Evolutionary conservation across 1,140 invertebrate species (phyloP).

Genomic region (Ruditapes philippinarum): DNA sequence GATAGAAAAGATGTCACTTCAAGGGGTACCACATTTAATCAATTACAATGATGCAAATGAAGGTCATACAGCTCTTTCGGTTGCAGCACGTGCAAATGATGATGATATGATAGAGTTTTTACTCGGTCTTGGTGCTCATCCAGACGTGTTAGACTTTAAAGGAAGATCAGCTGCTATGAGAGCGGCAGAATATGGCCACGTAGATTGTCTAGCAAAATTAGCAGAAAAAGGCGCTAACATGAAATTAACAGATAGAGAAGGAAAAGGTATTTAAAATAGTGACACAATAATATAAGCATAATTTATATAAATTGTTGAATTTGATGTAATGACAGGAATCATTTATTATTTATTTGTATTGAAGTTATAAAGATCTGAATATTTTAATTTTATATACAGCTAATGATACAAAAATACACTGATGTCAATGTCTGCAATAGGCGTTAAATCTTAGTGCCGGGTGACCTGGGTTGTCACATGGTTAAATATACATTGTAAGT

Average conservation of each 20-base stretch:
- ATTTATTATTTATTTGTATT: too few relatives aligned
- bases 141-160: constrained; percentile 86
- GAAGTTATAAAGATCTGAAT: too few relatives aligned
- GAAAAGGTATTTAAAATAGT: constrained; percentile 87
- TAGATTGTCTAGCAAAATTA: constrained; percentile 85
- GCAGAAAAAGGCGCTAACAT: constrained; percentile 84
- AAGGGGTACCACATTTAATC: constrained; percentile 86
- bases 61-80: constrained; percentile 84
- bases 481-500: too few relatives aligned
- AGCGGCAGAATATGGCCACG: constrained; percentile 86
- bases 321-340: too few relatives aligned
- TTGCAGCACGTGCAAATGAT: constrained; percentile 84
- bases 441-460: too few relatives aligned
- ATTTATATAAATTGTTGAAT: too few relatives aligned
- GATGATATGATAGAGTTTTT: constrained; percentile 86
- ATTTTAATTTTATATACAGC: too few relatives aligned
- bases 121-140: constrained; percentile 85
- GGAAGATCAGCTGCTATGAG: constrained; percentile 85
- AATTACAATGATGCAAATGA: constrained; percentile 86
- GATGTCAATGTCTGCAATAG: too few relatives aligned
- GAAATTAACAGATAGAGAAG: constrained; percentile 85
- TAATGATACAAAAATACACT: too few relatives aligned
- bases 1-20: constrained; percentile 84
- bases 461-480: too few relatives aligned
- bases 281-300: too few relatives aligned